phyloP scores from a whole-genome alignment of 2,797 vertebrate species.

The Neostethus bicornis region DNA sequence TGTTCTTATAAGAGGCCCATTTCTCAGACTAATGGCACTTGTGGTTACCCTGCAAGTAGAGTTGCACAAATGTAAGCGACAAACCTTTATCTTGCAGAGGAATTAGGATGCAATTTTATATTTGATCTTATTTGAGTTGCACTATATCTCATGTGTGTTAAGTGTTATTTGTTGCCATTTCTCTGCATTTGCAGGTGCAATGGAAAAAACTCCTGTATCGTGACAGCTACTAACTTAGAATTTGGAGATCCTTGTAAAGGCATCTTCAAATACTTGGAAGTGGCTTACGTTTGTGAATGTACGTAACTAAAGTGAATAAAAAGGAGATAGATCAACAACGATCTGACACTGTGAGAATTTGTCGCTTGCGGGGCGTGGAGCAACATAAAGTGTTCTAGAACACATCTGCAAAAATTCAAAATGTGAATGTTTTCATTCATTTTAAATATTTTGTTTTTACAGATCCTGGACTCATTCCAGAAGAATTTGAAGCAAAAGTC shows the following conservation, averaged over 20 bases:
- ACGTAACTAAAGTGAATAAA: slow-evolving; percentile 24
- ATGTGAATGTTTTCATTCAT: neutral
- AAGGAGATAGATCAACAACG: no score
- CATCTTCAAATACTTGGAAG: slow-evolving; percentile 64
- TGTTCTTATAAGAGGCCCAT: neutral
- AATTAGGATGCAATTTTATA: neutral
- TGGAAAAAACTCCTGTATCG: slow-evolving; percentile 41
- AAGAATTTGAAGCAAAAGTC: rapidly evolving
- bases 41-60: neutral
- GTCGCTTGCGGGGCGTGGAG: neutral
- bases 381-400: neutral
- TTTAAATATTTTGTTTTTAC: slow-evolving; percentile 11
- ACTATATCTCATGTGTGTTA: neutral
- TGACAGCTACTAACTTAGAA: slow-evolving; percentile 7
- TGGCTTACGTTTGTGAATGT: slow-evolving; percentile 51
- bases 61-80: slow-evolving; percentile 34
- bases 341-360: neutral
- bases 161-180: neutral
- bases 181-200: slow-evolving; percentile 50
- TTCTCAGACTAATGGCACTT: neutral
- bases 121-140: neutral
- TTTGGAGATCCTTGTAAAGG: slow-evolving; percentile 39
- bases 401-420: neutral
- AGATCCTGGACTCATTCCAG: neutral
- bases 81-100: neutral